These are phyloP conservation scores for Apis dorsata DNA, from an alignment of 1,140 invertebrate species.

Conservation along the genomic window DNA sequence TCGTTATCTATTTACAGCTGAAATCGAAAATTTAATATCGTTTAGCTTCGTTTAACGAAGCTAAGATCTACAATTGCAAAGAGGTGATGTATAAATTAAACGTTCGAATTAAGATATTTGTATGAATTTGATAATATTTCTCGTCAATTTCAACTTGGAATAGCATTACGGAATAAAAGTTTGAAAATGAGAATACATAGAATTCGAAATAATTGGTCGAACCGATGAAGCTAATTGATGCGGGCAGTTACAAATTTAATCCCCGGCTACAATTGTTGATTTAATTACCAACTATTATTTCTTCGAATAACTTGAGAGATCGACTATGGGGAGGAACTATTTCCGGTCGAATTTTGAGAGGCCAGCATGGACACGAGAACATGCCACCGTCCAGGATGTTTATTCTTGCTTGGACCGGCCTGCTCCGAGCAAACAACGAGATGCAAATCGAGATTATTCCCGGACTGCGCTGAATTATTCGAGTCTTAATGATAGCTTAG, in stretches of 20 bases:
- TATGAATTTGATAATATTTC: no score
- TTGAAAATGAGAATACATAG: not conserved
- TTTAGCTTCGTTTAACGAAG: no score
- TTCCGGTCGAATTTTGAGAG: slow-evolving; percentile 37
- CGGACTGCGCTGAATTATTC: slow-evolving; percentile 78
- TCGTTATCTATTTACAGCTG: no score
- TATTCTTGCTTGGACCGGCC: slow-evolving; percentile 66
- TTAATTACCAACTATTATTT: not conserved
- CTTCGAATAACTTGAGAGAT: slow-evolving; percentile 28
- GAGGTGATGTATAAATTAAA: no score
- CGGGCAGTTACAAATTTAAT: not conserved
- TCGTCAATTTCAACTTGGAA: no score
- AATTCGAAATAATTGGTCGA: not conserved
- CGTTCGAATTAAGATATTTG: no score
- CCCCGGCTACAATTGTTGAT: not conserved
- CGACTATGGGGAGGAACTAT: not conserved
- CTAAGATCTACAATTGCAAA: no score
- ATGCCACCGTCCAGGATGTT: slow-evolving; percentile 63
- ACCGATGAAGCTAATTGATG: not conserved
- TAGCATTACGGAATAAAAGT: not conserved
- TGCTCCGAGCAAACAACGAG: slow-evolving; percentile 72
- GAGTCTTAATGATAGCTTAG: slow-evolving; percentile 81
- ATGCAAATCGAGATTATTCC: slow-evolving; percentile 80
- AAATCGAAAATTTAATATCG: no score
- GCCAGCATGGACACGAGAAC: slow-evolving; percentile 11